These are phyloP conservation scores for Paramisgurnus dabryanus DNA, from an alignment of 2,113 vertebrate species.

Conservation along the genomic window DNA sequence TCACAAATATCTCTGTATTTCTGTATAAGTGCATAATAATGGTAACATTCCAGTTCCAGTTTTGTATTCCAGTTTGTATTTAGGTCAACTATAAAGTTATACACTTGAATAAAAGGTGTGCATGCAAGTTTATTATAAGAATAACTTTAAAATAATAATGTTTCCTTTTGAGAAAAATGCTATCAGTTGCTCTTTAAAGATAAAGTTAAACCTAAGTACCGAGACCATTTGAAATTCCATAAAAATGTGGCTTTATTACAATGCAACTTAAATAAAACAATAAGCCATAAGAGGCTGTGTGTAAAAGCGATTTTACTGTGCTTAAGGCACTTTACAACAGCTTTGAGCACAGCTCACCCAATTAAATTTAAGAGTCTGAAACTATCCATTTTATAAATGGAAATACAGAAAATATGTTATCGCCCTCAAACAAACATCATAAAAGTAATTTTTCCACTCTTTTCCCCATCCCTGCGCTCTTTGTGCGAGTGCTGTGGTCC, in stretches of 20 bases:
- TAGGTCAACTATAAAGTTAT: background rate
- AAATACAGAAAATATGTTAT: background rate
- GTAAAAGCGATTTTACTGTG: background rate
- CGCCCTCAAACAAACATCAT: background rate
- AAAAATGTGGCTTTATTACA: conserved; percentile 10
- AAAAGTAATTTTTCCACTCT: conserved; percentile 19
- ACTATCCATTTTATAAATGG: background rate
- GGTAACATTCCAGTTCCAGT: no score
- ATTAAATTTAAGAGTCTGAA: background rate
- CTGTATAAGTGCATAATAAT: no score
- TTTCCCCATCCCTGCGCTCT: background rate
- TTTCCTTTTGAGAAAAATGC: conserved; percentile 52
- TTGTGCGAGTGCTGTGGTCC: conserved; percentile 53
- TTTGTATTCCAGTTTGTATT: no score
- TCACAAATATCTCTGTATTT: no score
- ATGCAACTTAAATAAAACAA: background rate
- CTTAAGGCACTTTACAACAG: background rate
- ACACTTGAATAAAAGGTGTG: no score
- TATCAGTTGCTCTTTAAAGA: background rate
- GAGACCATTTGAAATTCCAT: conserved; percentile 17
- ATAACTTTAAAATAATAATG: conserved; percentile 37
- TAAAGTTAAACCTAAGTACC: conserved; percentile 30
- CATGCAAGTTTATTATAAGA: no score
- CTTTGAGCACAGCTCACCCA: background rate
- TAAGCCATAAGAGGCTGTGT: background rate